A percentile compares a stretch with the other conserved stretches of the same genome.
Conservation (phyloP, 2,888 invertebrate species). For the Schizaphis graminum region DNA sequence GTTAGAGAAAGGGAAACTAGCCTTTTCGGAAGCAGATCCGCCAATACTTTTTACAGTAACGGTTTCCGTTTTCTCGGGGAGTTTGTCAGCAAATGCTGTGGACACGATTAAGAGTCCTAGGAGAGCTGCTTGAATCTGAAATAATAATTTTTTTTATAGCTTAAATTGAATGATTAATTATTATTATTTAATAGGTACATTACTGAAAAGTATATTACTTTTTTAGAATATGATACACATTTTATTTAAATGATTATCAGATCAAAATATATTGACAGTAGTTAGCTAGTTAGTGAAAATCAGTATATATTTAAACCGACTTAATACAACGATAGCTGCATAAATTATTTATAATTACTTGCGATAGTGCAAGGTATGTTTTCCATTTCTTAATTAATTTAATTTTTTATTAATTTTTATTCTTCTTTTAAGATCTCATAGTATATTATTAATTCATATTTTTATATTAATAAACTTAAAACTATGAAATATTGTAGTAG, state of each 20-base stretch:
- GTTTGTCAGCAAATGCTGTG: constrained; percentile 25
- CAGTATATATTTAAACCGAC: not conserved
- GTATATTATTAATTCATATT: not conserved
- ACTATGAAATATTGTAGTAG: too few relatives aligned
- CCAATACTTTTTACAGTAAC: not conserved
- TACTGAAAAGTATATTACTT: too few relatives aligned
- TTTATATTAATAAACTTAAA: too few relatives aligned
- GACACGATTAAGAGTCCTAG: constrained; percentile 60
- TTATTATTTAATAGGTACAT: not conserved
- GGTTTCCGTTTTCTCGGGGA: not conserved
- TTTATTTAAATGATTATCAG: not conserved
- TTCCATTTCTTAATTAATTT: not conserved
- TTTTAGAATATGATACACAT: not conserved
- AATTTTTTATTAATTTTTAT: not conserved
- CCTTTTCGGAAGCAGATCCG: not conserved
- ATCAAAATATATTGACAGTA: not conserved
- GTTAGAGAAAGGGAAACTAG: constrained; percentile 41
- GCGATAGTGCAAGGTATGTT: not conserved
- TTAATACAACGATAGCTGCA: not conserved
- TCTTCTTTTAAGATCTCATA: not conserved
- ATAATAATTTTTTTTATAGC: not conserved
- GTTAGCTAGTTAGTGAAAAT: not conserved
- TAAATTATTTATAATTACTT: not conserved
- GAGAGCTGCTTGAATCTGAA: constrained; percentile 50
- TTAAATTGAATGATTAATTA: not conserved